Evolutionary conservation across 2,888 invertebrate genomes (phyloP).

Genomic region (Pyrrhosoma nymphula): DNA sequence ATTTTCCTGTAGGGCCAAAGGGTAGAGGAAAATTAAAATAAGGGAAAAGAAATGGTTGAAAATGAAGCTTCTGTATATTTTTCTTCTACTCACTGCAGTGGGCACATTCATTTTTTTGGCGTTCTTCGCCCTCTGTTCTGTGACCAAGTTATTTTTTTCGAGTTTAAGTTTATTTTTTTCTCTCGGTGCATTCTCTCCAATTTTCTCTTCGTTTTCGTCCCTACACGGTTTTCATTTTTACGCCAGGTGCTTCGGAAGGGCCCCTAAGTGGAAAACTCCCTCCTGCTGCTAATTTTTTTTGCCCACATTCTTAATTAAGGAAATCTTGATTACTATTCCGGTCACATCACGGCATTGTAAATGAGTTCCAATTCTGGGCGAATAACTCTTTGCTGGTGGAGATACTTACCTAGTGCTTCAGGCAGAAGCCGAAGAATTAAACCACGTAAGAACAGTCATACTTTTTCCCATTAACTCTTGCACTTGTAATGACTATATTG

Average conservation of each 20-base stretch:
- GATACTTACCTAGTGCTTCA: not conserved
- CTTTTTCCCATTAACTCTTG: not conserved
- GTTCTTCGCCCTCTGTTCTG: not conserved
- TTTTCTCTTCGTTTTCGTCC: not conserved
- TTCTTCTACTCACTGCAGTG: no score
- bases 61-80: not conserved
- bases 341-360: constrained; percentile 1
- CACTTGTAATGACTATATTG: no score
- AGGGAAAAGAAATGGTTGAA: not conserved
- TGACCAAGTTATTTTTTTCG: not conserved
- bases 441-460: not conserved
- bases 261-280: not conserved
- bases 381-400: not conserved
- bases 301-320: constrained; percentile 6
- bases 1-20: not conserved
- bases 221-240: not conserved
- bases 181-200: not conserved
- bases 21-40: not conserved
- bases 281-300: not conserved
- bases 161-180: not conserved
- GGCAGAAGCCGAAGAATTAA: not conserved
- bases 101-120: not conserved
- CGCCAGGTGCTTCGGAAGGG: not conserved
- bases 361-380: not conserved
- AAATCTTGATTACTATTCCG: constrained; percentile 1